phyloP scores from a whole-genome alignment of 2,113 vertebrate genomes.

The Syrmaticus mikado region DNA sequence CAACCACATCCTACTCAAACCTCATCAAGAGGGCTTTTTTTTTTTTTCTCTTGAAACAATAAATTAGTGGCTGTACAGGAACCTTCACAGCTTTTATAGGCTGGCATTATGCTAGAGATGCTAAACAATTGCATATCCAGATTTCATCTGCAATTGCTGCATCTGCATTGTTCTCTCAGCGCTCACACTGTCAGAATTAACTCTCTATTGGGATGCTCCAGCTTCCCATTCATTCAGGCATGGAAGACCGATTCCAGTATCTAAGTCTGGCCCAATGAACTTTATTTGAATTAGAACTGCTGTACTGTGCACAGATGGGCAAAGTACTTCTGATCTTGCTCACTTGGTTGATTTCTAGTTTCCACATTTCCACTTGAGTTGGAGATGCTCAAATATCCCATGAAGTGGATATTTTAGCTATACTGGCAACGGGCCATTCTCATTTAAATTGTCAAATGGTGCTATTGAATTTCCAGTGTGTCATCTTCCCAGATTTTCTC shows the following conservation, averaged over 20 bases:
- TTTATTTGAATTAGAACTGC: background rate
- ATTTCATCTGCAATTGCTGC: background rate
- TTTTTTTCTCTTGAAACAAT: background rate
- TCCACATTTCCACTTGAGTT: background rate
- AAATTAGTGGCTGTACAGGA: background rate
- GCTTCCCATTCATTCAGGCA: background rate
- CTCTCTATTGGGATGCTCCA: background rate
- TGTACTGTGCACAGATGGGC: background rate
- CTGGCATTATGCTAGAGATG: background rate
- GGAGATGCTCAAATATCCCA: background rate
- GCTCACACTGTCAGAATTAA: background rate
- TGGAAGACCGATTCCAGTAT: background rate
- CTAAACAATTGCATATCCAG: background rate
- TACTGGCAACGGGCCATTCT: rapidly evolving
- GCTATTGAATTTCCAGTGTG: background rate
- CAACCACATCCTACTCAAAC: background rate
- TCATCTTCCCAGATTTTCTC: background rate
- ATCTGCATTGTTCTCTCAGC: background rate
- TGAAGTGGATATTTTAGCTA: background rate
- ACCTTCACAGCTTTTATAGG: background rate
- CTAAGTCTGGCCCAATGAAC: background rate
- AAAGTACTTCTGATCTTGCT: background rate
- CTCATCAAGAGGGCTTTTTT: background rate
- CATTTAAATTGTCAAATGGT: background rate
- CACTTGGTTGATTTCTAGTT: background rate